Evolutionary conservation across 2,797 vertebrate genomes (phyloP).

Genomic region (Tiaroga cobitis): DNA sequence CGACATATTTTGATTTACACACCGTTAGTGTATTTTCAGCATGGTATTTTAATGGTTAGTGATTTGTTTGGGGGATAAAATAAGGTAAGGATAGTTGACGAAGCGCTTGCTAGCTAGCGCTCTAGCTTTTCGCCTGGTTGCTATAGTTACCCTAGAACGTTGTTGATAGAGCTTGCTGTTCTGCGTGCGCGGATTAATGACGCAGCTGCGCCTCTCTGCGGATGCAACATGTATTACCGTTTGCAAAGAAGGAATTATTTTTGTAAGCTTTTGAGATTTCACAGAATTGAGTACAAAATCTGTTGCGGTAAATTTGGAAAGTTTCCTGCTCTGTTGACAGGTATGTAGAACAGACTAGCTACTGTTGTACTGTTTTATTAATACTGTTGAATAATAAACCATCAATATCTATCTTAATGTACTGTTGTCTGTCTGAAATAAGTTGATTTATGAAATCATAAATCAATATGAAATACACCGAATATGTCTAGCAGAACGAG

Average conservation of each 20-base stretch:
- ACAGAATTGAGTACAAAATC: neutral
- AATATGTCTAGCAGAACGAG: neutral
- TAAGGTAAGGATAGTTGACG: neutral
- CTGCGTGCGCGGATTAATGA: neutral
- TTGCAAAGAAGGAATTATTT: neutral
- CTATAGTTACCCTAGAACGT: conserved; percentile 30
- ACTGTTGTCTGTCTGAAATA: neutral
- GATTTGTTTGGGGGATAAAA: neutral
- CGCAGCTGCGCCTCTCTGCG: conserved; percentile 26
- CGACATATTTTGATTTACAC: neutral
- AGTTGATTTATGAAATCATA: neutral
- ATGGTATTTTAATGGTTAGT: neutral
- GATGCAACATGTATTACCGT: neutral
- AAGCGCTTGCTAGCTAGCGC: conserved; percentile 11
- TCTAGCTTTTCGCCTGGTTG: conserved; percentile 30
- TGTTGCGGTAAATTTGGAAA: neutral
- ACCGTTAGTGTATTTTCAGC: neutral
- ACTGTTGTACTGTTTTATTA: too few species aligned
- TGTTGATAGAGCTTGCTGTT: neutral
- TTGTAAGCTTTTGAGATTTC: neutral
- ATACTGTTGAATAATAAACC: neutral
- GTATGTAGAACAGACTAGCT: neutral
- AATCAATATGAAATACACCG: neutral
- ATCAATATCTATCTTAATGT: neutral
- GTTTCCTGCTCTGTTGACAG: neutral